These are phyloP conservation scores for Eupithecia pulchellata DNA, from an alignment of 2,888 invertebrate genomes.

Conservation along the genomic window DNA sequence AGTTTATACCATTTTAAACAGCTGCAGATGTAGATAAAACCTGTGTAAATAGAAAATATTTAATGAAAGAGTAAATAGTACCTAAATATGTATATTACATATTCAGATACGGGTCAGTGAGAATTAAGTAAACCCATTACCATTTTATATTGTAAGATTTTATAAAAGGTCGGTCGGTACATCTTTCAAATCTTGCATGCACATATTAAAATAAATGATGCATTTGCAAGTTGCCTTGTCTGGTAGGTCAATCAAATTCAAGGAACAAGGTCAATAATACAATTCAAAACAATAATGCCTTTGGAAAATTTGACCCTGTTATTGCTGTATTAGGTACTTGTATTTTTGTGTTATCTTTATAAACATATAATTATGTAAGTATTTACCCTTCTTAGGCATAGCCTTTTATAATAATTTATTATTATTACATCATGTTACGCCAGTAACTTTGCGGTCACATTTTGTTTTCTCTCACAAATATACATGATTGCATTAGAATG, in stretches of 20 bases:
- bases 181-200: not conserved
- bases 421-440: not conserved
- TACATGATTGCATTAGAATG: not conserved
- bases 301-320: not conserved
- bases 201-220: not conserved
- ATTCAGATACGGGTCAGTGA: not conserved
- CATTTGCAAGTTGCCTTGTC: not conserved
- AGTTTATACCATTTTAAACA: conserved; percentile 12
- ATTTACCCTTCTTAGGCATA: no score
- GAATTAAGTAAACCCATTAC: not conserved
- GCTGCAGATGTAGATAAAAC: conserved; percentile 30
- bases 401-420: not conserved
- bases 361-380: not conserved
- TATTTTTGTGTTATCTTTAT: no score
- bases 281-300: not conserved
- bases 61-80: conserved; percentile 13
- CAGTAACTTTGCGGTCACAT: not conserved
- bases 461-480: not conserved
- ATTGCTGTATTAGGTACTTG: not conserved
- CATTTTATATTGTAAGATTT: not conserved
- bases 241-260: not conserved
- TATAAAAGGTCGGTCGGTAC: not conserved
- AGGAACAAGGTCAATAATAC: not conserved
- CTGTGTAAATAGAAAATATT: conserved; percentile 41
- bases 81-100: conserved; percentile 12